phyloP scores from a whole-genome alignment of 2,113 vertebrate genomes.

The Pelusios castaneus region DNA sequence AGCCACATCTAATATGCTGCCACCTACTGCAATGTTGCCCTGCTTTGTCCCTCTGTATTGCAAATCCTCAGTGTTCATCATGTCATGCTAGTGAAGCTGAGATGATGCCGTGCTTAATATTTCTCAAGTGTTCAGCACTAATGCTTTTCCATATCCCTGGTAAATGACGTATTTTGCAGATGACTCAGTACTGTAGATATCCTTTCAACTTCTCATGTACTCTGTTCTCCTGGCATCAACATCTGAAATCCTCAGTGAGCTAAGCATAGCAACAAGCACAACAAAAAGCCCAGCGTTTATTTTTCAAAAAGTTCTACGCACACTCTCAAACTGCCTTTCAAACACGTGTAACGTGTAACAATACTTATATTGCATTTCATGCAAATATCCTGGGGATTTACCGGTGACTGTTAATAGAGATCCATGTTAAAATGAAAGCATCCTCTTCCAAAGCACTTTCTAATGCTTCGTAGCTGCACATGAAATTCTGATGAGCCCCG shows the following conservation, averaged over 20 bases:
- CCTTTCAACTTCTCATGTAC: not conserved
- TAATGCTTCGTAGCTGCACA: not conserved
- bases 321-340: not conserved
- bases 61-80: not conserved
- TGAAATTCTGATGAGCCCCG: not conserved
- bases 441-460: not conserved
- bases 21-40: not conserved
- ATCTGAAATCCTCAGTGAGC: not conserved
- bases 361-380: not conserved
- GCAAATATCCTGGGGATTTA: constrained; percentile 20
- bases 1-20: not conserved
- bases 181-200: not conserved
- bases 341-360: not conserved
- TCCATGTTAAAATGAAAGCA: constrained; percentile 9
- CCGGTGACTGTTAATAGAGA: constrained; percentile 59
- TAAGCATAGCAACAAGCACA: not conserved
- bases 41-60: constrained; percentile 32
- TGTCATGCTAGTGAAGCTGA: rapidly evolving
- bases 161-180: rapidly evolving
- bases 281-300: not conserved
- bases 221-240: not conserved
- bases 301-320: not conserved
- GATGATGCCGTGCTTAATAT: not conserved
- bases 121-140: not conserved
- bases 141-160: not conserved